These are phyloP conservation scores for Zoroaster sp. DNA, from an alignment of 53 echinoderm and acorn worm genomes.

Conservation along the genomic window DNA sequence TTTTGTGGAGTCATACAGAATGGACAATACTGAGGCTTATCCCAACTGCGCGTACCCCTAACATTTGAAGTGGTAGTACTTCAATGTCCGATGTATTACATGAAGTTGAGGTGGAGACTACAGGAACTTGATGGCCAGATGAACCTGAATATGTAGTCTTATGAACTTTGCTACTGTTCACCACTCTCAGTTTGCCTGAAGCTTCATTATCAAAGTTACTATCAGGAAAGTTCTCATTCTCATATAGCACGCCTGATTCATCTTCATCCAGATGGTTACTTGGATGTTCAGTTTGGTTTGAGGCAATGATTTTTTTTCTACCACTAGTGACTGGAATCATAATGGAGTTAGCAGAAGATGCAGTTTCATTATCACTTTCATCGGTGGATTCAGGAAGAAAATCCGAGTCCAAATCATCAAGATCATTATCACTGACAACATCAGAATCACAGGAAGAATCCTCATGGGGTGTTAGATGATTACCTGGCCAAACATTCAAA, in stretches of 20 bases:
- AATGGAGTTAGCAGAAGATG: not conserved
- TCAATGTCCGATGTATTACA: constrained; percentile 26
- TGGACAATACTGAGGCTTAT: constrained; percentile 69
- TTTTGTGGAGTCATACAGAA: constrained; percentile 55
- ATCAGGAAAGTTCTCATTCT: not conserved
- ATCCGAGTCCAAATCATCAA: not conserved
- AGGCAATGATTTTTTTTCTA: not conserved
- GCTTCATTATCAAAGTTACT: not conserved
- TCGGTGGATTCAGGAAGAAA: not conserved
- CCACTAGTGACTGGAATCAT: not conserved
- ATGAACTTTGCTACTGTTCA: not conserved
- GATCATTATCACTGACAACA: not conserved
- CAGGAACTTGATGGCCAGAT: constrained; percentile 27
- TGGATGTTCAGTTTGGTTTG: not conserved
- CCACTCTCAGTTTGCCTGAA: not conserved
- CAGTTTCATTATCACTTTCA: not conserved
- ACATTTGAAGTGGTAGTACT: constrained; percentile 7
- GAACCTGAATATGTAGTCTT: not conserved
- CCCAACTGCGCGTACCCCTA: constrained; percentile 48
- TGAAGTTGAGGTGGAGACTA: constrained; percentile 60
- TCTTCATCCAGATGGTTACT: not conserved
- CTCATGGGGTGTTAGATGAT: not conserved
- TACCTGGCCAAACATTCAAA: not conserved
- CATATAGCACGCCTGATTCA: not conserved
- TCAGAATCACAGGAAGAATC: not conserved